Evolutionary conservation across 2,797 vertebrate genomes (phyloP).

Genomic region (Choloepus didactylus): DNA sequence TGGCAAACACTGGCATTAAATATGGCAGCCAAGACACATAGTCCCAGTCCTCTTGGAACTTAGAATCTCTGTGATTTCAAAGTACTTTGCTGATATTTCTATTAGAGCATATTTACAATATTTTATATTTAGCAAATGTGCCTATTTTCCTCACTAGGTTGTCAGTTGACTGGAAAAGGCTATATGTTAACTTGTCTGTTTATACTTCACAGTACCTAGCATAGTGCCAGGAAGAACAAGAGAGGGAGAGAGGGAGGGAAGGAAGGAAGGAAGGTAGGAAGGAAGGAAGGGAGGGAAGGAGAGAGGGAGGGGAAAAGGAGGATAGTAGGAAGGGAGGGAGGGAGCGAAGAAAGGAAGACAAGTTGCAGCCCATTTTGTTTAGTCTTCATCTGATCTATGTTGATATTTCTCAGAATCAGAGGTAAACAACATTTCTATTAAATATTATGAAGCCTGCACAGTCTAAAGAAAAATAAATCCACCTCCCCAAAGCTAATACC

Average conservation of each 20-base stretch:
- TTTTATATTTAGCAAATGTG: neutral
- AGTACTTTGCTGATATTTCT: conserved; percentile 5
- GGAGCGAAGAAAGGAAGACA: too few relatives aligned
- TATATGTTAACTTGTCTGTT: neutral
- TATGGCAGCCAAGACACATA: neutral
- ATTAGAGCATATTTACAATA: neutral
- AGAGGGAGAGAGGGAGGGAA: fast-evolving
- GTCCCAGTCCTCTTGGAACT: neutral
- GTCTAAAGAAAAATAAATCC: conserved; percentile 14
- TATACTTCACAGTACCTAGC: neutral
- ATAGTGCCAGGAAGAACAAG: neutral
- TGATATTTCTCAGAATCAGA: neutral
- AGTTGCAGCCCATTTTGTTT: neutral
- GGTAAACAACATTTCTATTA: neutral
- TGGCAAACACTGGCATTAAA: neutral
- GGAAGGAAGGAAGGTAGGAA: neutral
- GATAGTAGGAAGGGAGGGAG: fast-evolving
- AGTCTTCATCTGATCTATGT: neutral
- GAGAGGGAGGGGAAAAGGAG: too few relatives aligned
- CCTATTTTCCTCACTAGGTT: neutral
- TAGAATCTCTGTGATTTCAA: neutral
- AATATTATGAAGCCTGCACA: neutral
- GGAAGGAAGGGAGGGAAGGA: neutral
- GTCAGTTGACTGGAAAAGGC: neutral
- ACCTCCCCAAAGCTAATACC: neutral